Evolutionary conservation across 2,113 vertebrate species (phyloP), one percentile per base, ranked within the genome.

Genomic region (Phyllostomus discolor): DNA sequence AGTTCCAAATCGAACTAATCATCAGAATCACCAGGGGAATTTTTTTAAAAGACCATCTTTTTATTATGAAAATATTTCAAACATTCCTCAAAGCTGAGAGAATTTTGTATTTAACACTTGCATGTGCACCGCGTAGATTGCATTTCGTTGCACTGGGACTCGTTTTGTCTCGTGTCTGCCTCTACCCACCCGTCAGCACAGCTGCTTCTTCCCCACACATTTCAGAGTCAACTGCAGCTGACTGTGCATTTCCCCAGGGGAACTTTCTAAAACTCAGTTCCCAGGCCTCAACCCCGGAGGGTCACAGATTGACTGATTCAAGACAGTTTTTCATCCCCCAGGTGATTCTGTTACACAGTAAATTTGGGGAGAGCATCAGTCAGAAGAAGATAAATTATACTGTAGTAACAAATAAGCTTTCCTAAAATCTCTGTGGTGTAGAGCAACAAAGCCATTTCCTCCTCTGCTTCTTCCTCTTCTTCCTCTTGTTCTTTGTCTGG

Each of bases 61-160:
- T 88, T 46, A 2, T 75, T 88, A 75, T 64, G 33, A 88, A 83
- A 92, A 84, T 76, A 66, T 80, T 90, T 95, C 80, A 84, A 75
- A 57, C 38, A 59, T 80, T 76, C 46, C 88, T 20, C 10, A 94
- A 90, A 92, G 7, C 86, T 50, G 59, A 79, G 70, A 94, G 7
- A 75, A 54, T 72, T 78, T 75, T 54, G 48, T 38, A 38, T 14
- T 43, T 54, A 92, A 50, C 10, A 52, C 48, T 31, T 50, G 0
- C 11, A 19, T 35, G 43, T 6, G 35, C n/a, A 38, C 20, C 48
- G 73, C 22, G 35, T 79, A 38, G 54, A 41, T 20, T 28, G 41
- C 78, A 46, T 88, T 85, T 62, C 88, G 84, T 46, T 64, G 1
- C n/a, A 88, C 64, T 75, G 1, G 54, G 50, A 43, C 24, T 80